Percentiles rank a stretch among this genome's conserved stretches.
Conservation (phyloP, 2,113 vertebrate genomes). For the Megatriorchis doriae region DNA sequence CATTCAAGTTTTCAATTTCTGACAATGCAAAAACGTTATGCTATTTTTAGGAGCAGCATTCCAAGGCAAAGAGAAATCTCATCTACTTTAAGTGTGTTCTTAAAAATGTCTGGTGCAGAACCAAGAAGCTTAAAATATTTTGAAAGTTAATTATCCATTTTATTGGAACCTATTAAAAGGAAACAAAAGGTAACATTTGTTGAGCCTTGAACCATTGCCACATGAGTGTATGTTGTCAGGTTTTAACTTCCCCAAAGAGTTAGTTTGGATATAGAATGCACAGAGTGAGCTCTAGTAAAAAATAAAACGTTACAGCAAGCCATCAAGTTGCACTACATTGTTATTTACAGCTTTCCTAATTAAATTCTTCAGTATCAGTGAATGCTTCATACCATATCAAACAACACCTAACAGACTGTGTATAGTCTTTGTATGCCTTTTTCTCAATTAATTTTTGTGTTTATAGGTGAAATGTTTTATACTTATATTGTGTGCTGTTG, state of each 20-base stretch:
- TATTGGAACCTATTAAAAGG: background rate
- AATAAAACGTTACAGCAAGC: background rate
- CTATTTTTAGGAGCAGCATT: background rate
- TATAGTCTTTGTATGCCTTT: background rate
- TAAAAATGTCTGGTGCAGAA: background rate
- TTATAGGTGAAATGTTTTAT: background rate
- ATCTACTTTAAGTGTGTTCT: background rate
- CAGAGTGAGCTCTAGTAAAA: background rate
- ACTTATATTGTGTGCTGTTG: background rate
- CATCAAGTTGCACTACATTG: background rate
- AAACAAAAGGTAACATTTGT: background rate
- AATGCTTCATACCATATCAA: background rate
- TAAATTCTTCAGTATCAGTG: background rate
- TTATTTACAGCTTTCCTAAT: background rate
- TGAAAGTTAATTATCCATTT: background rate
- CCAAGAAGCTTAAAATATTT: background rate
- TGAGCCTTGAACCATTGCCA: background rate
- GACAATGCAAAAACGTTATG: background rate
- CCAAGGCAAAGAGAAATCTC: background rate
- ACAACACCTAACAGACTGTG: background rate
- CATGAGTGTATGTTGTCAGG: background rate
- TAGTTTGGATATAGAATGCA: background rate
- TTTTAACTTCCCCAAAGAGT: background rate
- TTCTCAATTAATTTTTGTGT: background rate
- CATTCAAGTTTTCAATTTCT: background rate